These are phyloP conservation scores for Brachylomia viminalis DNA, from an alignment of 2,888 invertebrate species.

Conservation along the genomic window DNA sequence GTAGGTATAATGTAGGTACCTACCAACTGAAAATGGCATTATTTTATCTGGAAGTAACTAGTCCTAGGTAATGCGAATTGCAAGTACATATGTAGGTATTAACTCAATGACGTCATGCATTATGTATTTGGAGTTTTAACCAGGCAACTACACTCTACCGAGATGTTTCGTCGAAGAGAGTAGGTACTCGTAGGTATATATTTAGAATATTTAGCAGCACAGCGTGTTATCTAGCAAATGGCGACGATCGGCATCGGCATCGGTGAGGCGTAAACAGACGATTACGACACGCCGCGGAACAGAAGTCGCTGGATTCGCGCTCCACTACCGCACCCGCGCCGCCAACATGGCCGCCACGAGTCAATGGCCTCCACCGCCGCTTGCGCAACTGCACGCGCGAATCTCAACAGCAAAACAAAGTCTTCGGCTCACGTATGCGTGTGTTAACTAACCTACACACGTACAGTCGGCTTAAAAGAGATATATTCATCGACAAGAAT, in stretches of 20 bases:
- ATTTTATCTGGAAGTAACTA: neutral
- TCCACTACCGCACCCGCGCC: conserved; percentile 80
- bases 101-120: neutral
- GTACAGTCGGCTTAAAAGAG: conserved; percentile 51
- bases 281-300: conserved; percentile 85
- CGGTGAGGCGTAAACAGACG: conserved; percentile 71
- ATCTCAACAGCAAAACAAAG: conserved; percentile 90
- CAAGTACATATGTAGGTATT: neutral
- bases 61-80: neutral
- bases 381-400: conserved; percentile 90
- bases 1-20: no score
- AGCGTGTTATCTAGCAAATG: conserved; percentile 57
- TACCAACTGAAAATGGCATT: neutral
- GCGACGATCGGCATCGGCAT: conserved; percentile 64
- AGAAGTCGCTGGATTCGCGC: conserved; percentile 86
- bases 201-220: conserved; percentile 44
- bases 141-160: neutral
- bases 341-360: conserved; percentile 85
- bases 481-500: neutral
- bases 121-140: neutral
- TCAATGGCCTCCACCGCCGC: conserved; percentile 89
- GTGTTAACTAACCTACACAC: conserved; percentile 77
- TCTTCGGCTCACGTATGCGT: conserved; percentile 72
- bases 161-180: neutral
- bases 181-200: no score